phyloP scores from a whole-genome alignment of 2,113 vertebrate species.

The Petrocephalus zakoni region DNA sequence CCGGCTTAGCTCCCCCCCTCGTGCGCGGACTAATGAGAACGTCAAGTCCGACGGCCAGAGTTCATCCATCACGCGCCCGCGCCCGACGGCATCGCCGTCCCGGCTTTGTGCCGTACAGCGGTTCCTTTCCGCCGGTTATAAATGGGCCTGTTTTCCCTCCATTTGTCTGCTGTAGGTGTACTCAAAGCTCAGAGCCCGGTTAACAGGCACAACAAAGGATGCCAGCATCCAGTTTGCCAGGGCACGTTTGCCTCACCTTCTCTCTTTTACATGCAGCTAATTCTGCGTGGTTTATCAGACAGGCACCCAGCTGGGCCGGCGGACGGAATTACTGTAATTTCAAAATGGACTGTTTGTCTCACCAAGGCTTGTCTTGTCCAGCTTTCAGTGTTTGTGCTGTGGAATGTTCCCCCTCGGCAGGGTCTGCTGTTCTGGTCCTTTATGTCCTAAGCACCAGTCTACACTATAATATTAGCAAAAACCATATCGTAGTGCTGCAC shows the following conservation, averaged over 20 bases:
- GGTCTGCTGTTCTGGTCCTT: background rate
- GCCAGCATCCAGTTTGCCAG: background rate
- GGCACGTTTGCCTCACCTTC: background rate
- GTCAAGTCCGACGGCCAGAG: constrained; percentile 62
- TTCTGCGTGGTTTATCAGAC: background rate
- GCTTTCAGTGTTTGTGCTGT: background rate
- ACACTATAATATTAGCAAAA: background rate
- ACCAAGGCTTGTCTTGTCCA: background rate
- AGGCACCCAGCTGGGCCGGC: background rate
- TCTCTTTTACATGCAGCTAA: background rate
- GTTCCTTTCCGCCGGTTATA: constrained; percentile 35
- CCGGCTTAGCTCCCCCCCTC: constrained; percentile 50
- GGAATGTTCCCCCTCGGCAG: background rate
- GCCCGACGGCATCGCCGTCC: constrained; percentile 52
- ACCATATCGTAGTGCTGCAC: background rate
- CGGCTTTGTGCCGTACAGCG: constrained; percentile 40
- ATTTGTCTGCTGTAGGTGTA: constrained; percentile 30
- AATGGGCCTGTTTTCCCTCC: constrained; percentile 37
- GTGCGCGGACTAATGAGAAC: constrained; percentile 67
- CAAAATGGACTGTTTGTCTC: background rate
- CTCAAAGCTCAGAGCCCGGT: constrained; percentile 28
- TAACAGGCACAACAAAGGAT: constrained; percentile 6
- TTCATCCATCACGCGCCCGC: constrained; percentile 61
- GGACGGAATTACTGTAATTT: background rate
- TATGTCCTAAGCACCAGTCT: background rate